Conservation (phyloP, 2,888 invertebrate genomes). For the Chaitophorus viminalis region DNA sequence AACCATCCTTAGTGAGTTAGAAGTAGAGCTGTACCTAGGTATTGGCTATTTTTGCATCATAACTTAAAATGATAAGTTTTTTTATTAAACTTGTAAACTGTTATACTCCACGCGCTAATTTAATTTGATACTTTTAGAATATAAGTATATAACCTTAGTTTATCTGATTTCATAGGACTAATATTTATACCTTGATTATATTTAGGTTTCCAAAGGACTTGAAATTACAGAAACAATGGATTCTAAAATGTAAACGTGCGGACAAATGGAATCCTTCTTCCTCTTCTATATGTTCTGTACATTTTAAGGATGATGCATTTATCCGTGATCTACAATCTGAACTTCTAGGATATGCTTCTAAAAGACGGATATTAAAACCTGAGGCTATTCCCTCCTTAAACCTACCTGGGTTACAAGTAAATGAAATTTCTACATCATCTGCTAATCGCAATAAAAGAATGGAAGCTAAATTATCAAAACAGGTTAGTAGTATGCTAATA, state of each 20-base stretch:
- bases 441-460: no score
- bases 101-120: neutral
- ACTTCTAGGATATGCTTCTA: constrained; percentile 12
- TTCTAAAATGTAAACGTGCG: constrained; percentile 14
- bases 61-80: neutral
- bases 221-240: constrained; percentile 4
- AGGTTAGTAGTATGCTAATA: no score
- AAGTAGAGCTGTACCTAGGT: constrained; percentile 9
- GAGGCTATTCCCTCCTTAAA: no score
- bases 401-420: no score
- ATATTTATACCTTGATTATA: no score
- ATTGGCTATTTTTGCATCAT: neutral
- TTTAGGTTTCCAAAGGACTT: constrained; percentile 47
- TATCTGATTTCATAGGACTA: neutral
- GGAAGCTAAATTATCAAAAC: no score
- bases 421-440: no score
- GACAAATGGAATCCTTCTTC: constrained; percentile 24
- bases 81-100: neutral
- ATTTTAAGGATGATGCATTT: constrained; percentile 25
- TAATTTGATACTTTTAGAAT: constrained; percentile 10
- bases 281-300: constrained; percentile 38
- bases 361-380: no score
- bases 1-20: constrained; percentile 1
- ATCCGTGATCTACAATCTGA: constrained; percentile 36
- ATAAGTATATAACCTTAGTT: neutral